Evolutionary conservation across 2,888 invertebrate genomes (phyloP).

Genomic region (Stramonita haemastoma): DNA sequence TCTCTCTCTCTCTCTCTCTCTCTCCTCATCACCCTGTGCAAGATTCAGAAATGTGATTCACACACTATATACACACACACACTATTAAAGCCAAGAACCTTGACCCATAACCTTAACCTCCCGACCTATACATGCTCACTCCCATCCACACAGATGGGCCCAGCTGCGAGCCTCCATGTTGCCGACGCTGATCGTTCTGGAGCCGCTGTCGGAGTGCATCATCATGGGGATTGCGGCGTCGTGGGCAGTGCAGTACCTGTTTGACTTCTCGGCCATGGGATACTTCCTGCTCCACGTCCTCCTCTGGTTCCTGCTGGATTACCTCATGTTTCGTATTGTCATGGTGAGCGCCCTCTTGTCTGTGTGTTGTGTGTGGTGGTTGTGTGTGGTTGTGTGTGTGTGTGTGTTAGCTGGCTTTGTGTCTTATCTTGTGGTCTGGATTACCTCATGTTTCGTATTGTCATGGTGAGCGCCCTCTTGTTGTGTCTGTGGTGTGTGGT

Average conservation of each 20-base stretch:
- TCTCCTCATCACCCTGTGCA: too few species aligned
- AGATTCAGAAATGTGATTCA: too few species aligned
- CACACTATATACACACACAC: too few species aligned
- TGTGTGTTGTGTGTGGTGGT: background rate
- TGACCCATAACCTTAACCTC: too few species aligned
- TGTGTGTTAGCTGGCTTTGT: background rate
- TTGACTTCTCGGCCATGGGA: slow-evolving; percentile 92
- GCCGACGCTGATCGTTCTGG: slow-evolving; percentile 92
- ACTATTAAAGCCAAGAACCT: too few species aligned
- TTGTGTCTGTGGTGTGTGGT: too few species aligned
- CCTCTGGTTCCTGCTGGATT: slow-evolving; percentile 97
- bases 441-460: too few species aligned
- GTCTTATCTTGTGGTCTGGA: background rate
- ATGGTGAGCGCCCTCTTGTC: slow-evolving; percentile 55
- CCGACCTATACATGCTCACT: too few species aligned
- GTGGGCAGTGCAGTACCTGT: slow-evolving; percentile 89
- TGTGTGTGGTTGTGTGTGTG: background rate
- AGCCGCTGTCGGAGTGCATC: slow-evolving; percentile 97
- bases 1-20: too few species aligned
- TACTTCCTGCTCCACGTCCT: slow-evolving; percentile 95
- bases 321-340: slow-evolving; percentile 85
- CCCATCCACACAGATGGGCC: slow-evolving; percentile 97
- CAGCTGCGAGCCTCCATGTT: slow-evolving; percentile 97
- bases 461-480: too few species aligned
- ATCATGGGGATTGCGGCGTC: slow-evolving; percentile 93